These are phyloP conservation scores for Bovichtus variegatus DNA, from an alignment of 2,797 vertebrate species.

Conservation along the genomic window DNA sequence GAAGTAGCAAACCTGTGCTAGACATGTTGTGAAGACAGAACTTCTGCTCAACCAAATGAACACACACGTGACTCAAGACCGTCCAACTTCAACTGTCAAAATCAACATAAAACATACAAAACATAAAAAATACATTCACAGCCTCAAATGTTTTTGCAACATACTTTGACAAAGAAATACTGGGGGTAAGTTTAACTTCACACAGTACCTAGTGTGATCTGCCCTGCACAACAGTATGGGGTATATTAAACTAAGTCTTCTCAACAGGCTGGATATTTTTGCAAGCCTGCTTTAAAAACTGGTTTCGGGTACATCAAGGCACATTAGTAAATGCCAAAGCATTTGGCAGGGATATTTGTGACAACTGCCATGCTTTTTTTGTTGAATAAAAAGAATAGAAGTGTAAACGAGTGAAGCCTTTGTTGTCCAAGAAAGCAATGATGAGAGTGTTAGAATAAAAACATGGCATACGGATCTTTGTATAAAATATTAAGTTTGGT, in stretches of 20 bases:
- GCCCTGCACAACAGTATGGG: background rate
- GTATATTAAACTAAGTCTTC: background rate
- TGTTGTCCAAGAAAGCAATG: background rate
- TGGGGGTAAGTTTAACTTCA: background rate
- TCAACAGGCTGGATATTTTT: background rate
- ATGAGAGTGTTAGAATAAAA: background rate
- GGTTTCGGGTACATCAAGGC: background rate
- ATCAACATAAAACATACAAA: background rate
- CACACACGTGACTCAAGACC: background rate
- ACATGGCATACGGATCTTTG: background rate
- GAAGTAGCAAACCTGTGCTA: background rate
- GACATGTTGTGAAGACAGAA: background rate
- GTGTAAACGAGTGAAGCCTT: background rate
- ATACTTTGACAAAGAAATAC: background rate
- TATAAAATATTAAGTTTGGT: background rate
- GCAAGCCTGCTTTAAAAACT: constrained; percentile 9
- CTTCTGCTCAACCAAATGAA: background rate
- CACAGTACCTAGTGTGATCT: background rate
- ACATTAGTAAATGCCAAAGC: constrained; percentile 14
- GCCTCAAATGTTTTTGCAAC: background rate
- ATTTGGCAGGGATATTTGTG: constrained; percentile 16
- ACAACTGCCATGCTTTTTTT: constrained; percentile 12
- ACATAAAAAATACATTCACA: no score
- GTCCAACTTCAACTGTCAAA: background rate
- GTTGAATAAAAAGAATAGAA: constrained; percentile 1